Percentiles rank a stretch among this genome's conserved stretches.
These are phyloP conservation scores for Protonemura montana DNA, from an alignment of 2,888 invertebrate genomes.

Conservation along the genomic window DNA sequence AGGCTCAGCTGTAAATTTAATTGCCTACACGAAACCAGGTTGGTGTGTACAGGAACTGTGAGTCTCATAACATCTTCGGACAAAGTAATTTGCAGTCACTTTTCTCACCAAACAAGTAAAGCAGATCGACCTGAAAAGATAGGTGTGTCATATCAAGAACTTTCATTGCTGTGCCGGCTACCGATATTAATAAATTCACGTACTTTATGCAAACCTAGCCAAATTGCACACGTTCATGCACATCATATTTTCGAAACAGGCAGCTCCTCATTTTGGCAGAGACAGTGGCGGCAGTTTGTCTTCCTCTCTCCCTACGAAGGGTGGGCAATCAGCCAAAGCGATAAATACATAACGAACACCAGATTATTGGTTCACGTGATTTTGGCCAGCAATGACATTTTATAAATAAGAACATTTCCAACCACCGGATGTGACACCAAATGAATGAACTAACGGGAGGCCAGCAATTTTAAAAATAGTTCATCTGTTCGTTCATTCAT, in stretches of 20 bases:
- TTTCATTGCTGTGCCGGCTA: neutral
- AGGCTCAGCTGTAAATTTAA: neutral
- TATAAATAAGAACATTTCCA: conserved; percentile 34
- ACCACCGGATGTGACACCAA: conserved; percentile 41
- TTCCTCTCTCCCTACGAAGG: neutral
- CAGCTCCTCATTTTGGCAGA: neutral
- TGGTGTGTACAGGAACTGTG: neutral
- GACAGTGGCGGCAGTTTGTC: neutral
- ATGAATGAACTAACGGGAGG: conserved; percentile 34
- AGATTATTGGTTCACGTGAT: conserved; percentile 21
- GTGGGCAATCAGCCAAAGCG: conserved; percentile 25
- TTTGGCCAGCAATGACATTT: conserved; percentile 33
- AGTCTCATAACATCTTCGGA: neutral
- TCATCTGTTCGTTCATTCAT: conserved; percentile 30
- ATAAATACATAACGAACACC: conserved; percentile 20
- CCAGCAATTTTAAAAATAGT: conserved; percentile 40
- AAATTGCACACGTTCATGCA: neutral
- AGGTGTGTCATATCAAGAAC: neutral
- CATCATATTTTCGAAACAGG: neutral
- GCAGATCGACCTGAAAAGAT: neutral
- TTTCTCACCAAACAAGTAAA: conserved; percentile 7
- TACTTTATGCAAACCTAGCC: neutral
- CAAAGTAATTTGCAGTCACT: neutral
- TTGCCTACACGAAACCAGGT: neutral
- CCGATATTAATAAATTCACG: conserved; percentile 7